Base-by-base conservation (phyloP, 1,140 invertebrate species). In the Heterodera carotae region DNA sequence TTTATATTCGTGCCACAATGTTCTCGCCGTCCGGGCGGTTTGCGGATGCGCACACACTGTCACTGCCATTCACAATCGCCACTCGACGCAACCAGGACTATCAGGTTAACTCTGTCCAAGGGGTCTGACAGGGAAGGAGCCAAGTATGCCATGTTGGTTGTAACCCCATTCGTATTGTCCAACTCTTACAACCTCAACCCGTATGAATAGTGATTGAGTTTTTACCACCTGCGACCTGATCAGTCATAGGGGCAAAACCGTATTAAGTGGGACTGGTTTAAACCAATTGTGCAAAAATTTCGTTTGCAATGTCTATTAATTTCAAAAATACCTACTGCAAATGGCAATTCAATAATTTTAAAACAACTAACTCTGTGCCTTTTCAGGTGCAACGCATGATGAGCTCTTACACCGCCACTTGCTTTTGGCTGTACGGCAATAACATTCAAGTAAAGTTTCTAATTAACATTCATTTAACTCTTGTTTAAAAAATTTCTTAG, bases 341-440 rank as follows among this genome's bases (percentile, higher is more conserved):
- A n/a, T n/a, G n/a, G n/a, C n/a, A n/a, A n/a, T n/a, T n/a, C 22
- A 71, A 7, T 56, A 7, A 36, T 53, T 48, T 25, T n/a, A 56
- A 34, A n/a, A 27, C 34, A 31, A 31, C 34, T 25, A 5, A 8
- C 0, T 48, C 33, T 18, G 27, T 29, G 62, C 60, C 69, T 22
- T 85, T 84, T 76, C 84, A 86, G 76, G 85, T 87, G 10, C 85
- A 87, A 60, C 73, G 85, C 75, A 87, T 87, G 85, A 87, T 87
- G 85, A 78, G 75, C 53, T 85, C 83, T 18, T 87, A 87, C 67
- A 87, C 85, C n/a, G 85, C 85, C 33, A 88, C 86, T 53, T 88
- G 87, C 59, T 87, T 87, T 69, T 87, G 85, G 85, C 64, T 87
- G 15, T 87, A 87, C 70, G 85, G 85, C 27, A 88, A 80, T 29